A percentile compares a stretch with the other conserved stretches of the same genome.
phyloP scores from a whole-genome alignment of 2,888 invertebrate genomes.

The Drosophila recens region DNA sequence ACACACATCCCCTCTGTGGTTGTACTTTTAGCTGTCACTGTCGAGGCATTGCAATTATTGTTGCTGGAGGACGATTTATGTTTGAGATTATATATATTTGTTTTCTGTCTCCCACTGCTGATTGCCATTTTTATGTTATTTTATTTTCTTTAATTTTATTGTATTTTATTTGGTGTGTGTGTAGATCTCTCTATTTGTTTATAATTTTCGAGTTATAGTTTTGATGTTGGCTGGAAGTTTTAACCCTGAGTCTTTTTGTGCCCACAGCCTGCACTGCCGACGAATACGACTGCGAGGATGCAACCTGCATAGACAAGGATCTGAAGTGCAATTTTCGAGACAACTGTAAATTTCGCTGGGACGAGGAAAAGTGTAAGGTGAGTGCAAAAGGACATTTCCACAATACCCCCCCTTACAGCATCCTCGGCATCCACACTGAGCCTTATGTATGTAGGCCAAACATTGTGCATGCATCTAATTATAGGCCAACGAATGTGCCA shows the following conservation, averaged over 20 bases:
- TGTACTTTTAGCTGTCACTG: conserved; percentile 39
- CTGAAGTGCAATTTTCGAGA: conserved; percentile 90
- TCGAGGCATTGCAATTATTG: conserved; percentile 66
- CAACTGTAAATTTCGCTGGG: conserved; percentile 94
- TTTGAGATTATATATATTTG: conserved; percentile 61
- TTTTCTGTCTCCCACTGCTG: conserved; percentile 27
- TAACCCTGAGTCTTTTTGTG: conserved; percentile 15
- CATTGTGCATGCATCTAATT: conserved; percentile 67
- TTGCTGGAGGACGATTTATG: conserved; percentile 67
- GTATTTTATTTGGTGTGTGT: background rate
- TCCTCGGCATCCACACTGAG: background rate
- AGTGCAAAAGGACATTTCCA: conserved; percentile 61
- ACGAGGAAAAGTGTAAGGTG: conserved; percentile 88
- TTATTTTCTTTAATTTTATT: background rate
- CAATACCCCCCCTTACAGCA: background rate
- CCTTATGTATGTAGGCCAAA: conserved; percentile 17
- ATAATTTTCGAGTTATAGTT: conserved; percentile 1
- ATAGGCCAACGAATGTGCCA: conserved; percentile 34
- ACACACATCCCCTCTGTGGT: background rate
- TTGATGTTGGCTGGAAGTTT: conserved; percentile 10
- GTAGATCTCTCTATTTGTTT: background rate
- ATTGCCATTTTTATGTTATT: conserved; percentile 13
- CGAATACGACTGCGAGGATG: conserved; percentile 95
- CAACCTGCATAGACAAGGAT: conserved; percentile 91
- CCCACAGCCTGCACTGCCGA: conserved; percentile 74